phyloP scores from a whole-genome alignment of 2,888 invertebrate genomes.

The Idaea aversata region DNA sequence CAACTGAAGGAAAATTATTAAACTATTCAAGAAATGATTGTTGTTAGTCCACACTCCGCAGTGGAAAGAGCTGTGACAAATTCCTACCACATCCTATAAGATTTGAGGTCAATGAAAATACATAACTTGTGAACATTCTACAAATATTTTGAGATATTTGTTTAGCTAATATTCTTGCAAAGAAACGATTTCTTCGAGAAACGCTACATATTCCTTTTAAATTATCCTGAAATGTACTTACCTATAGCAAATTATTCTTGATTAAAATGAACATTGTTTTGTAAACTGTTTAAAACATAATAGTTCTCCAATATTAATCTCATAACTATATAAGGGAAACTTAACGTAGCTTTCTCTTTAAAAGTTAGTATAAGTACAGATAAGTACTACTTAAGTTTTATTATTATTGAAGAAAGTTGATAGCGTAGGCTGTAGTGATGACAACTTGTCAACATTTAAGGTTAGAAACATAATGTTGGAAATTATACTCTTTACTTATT shows the following conservation, averaged over 20 bases:
- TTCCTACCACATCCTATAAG: no score
- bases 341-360: slow-evolving; percentile 27
- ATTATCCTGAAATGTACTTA: no score
- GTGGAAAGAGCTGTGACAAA: neutral
- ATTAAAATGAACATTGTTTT: neutral
- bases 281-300: neutral
- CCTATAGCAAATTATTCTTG: neutral
- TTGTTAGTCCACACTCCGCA: neutral
- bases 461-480: slow-evolving; percentile 17
- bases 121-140: no score
- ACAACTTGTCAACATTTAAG: slow-evolving; percentile 34
- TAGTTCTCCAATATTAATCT: neutral
- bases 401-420: slow-evolving; percentile 32
- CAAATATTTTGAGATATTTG: no score
- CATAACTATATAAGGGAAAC: slow-evolving; percentile 11
- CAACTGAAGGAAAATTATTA: no score
- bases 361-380: slow-evolving; percentile 15
- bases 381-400: slow-evolving; percentile 29
- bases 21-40: neutral
- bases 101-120: no score
- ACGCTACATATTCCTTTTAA: neutral
- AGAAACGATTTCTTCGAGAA: neutral
- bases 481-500: neutral
- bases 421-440: slow-evolving; percentile 50
- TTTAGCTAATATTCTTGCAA: no score